A percentile compares a stretch with the other conserved stretches of the same genome.
phyloP scores from a whole-genome alignment of 2,888 invertebrate species.

The Mesopsocus fuscifrons region DNA sequence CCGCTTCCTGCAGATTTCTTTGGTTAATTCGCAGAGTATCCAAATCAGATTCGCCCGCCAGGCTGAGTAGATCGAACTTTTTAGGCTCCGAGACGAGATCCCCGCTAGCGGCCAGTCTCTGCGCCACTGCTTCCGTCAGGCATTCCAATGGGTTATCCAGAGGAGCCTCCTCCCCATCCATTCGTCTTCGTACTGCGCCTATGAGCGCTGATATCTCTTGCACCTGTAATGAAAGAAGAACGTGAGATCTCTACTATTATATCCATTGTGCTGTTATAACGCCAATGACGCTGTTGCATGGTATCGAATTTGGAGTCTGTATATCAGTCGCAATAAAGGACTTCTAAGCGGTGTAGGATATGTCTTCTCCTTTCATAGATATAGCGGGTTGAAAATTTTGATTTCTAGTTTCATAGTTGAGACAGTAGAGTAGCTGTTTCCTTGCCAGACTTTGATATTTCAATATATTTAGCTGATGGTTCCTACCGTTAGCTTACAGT shows the following conservation, averaged over 20 bases:
- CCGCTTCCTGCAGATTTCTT: background rate
- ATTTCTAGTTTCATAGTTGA: no score
- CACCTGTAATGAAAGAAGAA: conserved; percentile 15
- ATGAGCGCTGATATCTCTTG: conserved; percentile 58
- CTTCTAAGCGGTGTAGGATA: no score
- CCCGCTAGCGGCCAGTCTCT: background rate
- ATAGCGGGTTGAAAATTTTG: no score
- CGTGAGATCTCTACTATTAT: no score
- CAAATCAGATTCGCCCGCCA: background rate
- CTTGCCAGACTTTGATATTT: no score
- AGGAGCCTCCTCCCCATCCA: conserved; percentile 33
- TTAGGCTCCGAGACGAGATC: conserved; percentile 16
- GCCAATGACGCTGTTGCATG: no score
- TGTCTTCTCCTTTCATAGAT: no score
- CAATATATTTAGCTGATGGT: no score
- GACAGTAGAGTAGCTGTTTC: no score
- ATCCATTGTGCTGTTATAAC: conserved; percentile 12
- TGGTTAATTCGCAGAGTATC: conserved; percentile 5
- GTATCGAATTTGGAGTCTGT: no score
- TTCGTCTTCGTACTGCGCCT: conserved; percentile 45
- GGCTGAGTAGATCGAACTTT: conserved; percentile 22
- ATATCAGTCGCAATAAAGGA: no score
- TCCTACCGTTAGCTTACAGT: no score
- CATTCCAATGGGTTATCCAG: conserved; percentile 37
- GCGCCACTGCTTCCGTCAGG: conserved; percentile 51